These are phyloP conservation scores for Psittacara wagleri DNA, from an alignment of 2,113 vertebrate genomes.

Conservation along the genomic window DNA sequence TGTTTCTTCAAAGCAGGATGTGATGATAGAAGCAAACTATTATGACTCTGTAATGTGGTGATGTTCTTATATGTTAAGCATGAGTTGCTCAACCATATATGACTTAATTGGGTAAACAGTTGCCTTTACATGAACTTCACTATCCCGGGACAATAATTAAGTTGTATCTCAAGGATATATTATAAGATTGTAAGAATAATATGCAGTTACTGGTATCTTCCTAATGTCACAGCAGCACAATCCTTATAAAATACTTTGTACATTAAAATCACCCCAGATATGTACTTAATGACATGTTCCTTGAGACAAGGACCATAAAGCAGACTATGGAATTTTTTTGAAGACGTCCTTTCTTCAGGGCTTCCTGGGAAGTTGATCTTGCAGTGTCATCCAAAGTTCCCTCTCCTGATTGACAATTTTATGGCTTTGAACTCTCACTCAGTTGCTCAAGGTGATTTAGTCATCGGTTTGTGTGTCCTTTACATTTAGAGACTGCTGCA, in stretches of 20 bases:
- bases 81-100: neutral
- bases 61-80: neutral
- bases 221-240: neutral
- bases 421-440: constrained; percentile 47
- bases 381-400: constrained; percentile 58
- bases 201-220: neutral
- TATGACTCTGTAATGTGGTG: neutral
- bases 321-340: neutral
- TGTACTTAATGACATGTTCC: neutral
- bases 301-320: neutral
- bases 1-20: neutral
- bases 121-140: neutral
- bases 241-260: neutral
- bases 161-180: neutral
- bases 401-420: constrained; percentile 34
- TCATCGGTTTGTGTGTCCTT: constrained; percentile 20
- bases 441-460: constrained; percentile 58
- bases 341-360: neutral
- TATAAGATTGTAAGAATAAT: neutral
- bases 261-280: neutral
- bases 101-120: neutral
- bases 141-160: neutral
- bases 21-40: neutral
- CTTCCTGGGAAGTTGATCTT: constrained; percentile 37
- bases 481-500: constrained; percentile 4